Base-by-base conservation (phyloP, 2,888 invertebrate genomes). In the Rugalucina vietnamica region DNA sequence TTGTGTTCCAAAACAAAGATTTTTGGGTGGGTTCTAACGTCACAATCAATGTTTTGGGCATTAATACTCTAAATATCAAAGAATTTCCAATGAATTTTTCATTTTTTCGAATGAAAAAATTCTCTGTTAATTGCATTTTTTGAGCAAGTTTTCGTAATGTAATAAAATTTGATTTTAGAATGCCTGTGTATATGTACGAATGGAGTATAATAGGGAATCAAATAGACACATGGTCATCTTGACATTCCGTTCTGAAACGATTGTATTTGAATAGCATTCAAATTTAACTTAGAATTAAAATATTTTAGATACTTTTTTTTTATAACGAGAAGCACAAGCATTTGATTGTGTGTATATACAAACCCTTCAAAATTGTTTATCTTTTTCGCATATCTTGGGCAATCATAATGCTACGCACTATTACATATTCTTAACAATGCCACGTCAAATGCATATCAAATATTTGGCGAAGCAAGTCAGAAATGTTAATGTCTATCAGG, bases 361-460 rank as follows among this genome's bases (percentile, higher is more conserved):
- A 34, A 24, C 18, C 34, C 34, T 34, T 65, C 34, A 32, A 34
- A 32, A 65, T 5, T 65, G 32, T 18, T 65, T 65, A 34, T 34
- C 34, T 34, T 65, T 65, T 65, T 8, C 21, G 5, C 14, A 65
- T 34, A 65, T 34, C 29, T 65, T 24, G 21, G 34, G 65, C 65
- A 65, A 65, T 65, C 65, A 65, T 65, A 65, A 65, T 12, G 65
- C 8, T 21, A 65, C 65, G 65, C 34, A 34, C 65, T 65, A 65
- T 65, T 65, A 65, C 65, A 65, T 24, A 32, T 34, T 34, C 5
- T 65, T 34, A 32, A 65, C 65, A 65, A 65, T 65, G 34, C 10
- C 32, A n/a, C 18, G 65, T 65, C 65, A 65, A 65, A n/a, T 65
- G 65, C 65, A 65, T 65, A 65, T 65, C 65, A 65, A 65, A 65